phyloP scores from a whole-genome alignment of 2,797 vertebrate species.

The Sarcophilus harrisii region DNA sequence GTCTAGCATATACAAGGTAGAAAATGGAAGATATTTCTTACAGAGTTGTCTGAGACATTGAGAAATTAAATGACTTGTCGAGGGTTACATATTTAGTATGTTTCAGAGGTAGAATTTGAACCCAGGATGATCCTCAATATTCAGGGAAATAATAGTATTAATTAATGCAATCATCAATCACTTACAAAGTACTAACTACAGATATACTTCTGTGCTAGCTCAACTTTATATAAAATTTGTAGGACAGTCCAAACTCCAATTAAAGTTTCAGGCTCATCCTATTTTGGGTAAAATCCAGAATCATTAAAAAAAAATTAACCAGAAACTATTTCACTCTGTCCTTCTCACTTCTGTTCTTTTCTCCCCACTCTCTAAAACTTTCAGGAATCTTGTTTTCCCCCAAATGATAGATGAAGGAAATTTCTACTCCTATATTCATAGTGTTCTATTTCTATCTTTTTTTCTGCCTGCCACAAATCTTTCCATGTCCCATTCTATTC shows the following conservation, averaged over 20 bases:
- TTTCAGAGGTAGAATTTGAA: background rate
- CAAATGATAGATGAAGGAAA: background rate
- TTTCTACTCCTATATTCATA: background rate
- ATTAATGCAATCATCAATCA: background rate
- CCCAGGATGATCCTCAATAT: background rate
- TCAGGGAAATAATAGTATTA: background rate
- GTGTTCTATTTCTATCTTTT: slow-evolving; percentile 42
- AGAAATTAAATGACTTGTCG: background rate
- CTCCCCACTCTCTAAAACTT: slow-evolving; percentile 22
- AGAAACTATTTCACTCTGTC: slow-evolving; percentile 34
- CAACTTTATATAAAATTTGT: slow-evolving; percentile 24
- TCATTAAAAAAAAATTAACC: slow-evolving; percentile 33
- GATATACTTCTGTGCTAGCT: background rate
- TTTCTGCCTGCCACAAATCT: slow-evolving; percentile 10
- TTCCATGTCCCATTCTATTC: background rate
- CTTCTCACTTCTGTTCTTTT: slow-evolving; percentile 14
- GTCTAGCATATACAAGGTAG: background rate
- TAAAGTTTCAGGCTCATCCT: slow-evolving; percentile 19
- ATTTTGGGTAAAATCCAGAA: slow-evolving; percentile 44
- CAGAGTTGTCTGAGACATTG: background rate
- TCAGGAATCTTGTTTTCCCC: slow-evolving; percentile 43
- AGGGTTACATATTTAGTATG: background rate
- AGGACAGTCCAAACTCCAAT: background rate
- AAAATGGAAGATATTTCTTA: background rate
- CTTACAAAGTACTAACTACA: background rate